Base-by-base conservation (phyloP, 2,113 vertebrate genomes). In the Ammodytes dubius region DNA sequence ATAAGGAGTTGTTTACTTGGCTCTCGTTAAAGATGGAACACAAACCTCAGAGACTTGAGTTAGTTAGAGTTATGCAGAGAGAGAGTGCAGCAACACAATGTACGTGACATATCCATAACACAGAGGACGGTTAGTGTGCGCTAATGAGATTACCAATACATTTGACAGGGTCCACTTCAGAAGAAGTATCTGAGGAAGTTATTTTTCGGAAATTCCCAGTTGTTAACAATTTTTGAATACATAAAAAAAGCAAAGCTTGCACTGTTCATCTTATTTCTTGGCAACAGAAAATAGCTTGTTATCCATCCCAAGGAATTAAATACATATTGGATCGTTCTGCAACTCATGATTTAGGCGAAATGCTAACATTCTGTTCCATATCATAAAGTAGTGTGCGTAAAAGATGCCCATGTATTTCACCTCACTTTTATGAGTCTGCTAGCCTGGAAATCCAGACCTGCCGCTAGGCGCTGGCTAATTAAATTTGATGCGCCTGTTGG, bases 1-100 rank as follows among this genome's bases (percentile, higher is more conserved):
- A 85, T 90, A 79, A 85, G 83, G 85, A 87, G 80, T 77, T 89
- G 88, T 89, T 93, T 92, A 92, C 71, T 77, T 71, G 73, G 83
- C 83, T 83, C 79, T 85, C 54, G 80, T 70, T 89, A 77, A 87
- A 87, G 78, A 69, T 71, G 75, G 85, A 89, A 84, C 77, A 71
- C 60, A 70, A 77, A 67, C 70, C 56, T 70, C 50, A 17, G 61
- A 79, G 77, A 90, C 81, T 73, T 66, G 63, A 83, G 50, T 78
- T 57, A 39, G 84, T 79, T 85, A 69, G 67, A 67, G 67, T 56
- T 67, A 88, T 64, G 80, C 68, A 47, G 70, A 60, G 64, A 74
- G 76, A 54, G 50, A 67, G 87, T 46, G 79, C 27, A 2, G 82
- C 76, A 82, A 72, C 80, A 87, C 57, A 80, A 86, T 77, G 84